Evolutionary conservation across 2,797 vertebrate genomes (phyloP).

Genomic region (Hyperoplus lanceolatus): DNA sequence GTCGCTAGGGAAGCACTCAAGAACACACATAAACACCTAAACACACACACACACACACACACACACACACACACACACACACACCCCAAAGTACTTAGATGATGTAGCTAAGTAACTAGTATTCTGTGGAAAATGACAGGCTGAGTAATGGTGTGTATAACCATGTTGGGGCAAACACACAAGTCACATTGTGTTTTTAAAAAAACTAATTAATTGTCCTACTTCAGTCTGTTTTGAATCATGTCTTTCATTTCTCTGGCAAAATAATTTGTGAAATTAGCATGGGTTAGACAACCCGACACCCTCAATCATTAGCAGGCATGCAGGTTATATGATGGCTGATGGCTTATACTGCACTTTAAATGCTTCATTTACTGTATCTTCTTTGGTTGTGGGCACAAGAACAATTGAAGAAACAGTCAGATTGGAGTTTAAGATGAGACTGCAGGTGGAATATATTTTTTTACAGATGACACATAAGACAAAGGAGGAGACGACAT

Average conservation of each 20-base stretch:
- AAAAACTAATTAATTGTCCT: too few species aligned
- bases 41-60: not conserved
- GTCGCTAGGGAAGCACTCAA: constrained; percentile 32
- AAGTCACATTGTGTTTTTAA: not conserved
- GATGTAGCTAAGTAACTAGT: constrained; percentile 29
- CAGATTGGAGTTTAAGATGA: not conserved
- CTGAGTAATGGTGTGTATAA: not conserved
- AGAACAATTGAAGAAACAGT: not conserved
- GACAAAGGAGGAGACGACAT: not conserved
- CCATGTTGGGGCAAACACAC: not conserved
- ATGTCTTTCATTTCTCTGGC: too few species aligned
- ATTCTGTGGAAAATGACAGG: constrained; percentile 25
- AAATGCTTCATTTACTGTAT: not conserved
- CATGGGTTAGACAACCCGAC: not conserved
- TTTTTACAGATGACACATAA: not conserved
- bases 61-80: constrained; percentile 7
- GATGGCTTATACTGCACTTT: not conserved
- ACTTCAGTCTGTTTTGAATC: too few species aligned
- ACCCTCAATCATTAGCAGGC: not conserved
- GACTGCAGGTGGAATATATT: not conserved
- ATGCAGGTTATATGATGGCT: not conserved
- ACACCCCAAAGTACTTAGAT: constrained; percentile 15
- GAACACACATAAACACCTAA: constrained; percentile 12
- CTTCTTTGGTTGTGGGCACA: not conserved
- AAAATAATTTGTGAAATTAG: not conserved